Conservation (phyloP, 2,797 vertebrate genomes). For the Myotis planiceps region DNA sequence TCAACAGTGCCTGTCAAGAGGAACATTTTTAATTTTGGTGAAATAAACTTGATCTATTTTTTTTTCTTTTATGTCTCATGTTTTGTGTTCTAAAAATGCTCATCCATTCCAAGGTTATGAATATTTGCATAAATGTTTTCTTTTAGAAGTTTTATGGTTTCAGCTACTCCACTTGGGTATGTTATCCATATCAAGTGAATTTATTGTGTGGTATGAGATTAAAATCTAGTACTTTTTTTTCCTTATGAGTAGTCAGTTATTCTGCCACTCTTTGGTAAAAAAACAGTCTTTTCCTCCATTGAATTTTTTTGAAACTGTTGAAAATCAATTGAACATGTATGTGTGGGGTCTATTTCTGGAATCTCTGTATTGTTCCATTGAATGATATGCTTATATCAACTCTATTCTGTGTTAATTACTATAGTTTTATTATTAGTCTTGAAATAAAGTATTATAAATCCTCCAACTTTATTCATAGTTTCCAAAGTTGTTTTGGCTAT, state of each 20-base stretch:
- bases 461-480: not conserved
- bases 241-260: not conserved
- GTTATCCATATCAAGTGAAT: not conserved
- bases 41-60: not conserved
- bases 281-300: not conserved
- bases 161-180: not conserved
- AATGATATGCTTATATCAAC: not conserved
- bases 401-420: not conserved
- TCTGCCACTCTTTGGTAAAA: not conserved
- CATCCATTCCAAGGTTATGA: not conserved
- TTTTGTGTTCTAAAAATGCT: not conserved
- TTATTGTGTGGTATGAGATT: not conserved
- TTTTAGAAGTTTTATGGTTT: not conserved
- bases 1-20: not conserved
- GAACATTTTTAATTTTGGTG: not conserved
- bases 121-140: not conserved
- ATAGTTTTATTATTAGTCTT: not conserved
- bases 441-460: constrained; percentile 3
- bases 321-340: not conserved
- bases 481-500: not conserved
- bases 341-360: not conserved
- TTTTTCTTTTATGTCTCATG: not conserved
- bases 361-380: not conserved
- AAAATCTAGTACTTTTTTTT: not conserved
- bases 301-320: not conserved